phyloP scores from a whole-genome alignment of 2,113 vertebrate genomes.

The Strix aluco region DNA sequence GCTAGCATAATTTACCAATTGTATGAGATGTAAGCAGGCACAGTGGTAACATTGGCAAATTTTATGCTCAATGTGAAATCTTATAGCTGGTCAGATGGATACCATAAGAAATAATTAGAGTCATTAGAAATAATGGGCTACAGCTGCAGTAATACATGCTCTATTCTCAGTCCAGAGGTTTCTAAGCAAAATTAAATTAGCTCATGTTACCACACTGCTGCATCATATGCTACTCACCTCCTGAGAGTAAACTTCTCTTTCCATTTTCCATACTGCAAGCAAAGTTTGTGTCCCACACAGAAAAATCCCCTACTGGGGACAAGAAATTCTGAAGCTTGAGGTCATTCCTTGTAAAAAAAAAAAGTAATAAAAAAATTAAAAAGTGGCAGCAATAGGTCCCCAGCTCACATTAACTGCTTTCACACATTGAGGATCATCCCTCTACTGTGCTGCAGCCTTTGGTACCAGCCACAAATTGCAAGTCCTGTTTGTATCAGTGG shows the following conservation, averaged over 20 bases:
- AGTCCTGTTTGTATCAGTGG: neutral
- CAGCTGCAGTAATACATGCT: constrained; percentile 54
- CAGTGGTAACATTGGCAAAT: constrained; percentile 49
- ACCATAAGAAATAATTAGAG: constrained; percentile 66
- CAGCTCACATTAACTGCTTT: neutral
- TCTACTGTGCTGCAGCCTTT: neutral
- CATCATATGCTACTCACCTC: constrained; percentile 21
- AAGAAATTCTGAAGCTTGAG: neutral
- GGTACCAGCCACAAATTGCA: neutral
- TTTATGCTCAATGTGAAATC: constrained; percentile 56
- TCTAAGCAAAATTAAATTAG: constrained; percentile 60
- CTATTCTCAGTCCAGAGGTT: constrained; percentile 43
- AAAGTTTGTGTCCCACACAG: neutral
- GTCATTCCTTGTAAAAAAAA: neutral
- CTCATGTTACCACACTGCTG: constrained; percentile 22
- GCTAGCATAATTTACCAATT: constrained; percentile 52
- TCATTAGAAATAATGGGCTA: constrained; percentile 62
- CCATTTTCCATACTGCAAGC: neutral
- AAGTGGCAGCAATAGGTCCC: neutral
- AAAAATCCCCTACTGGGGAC: neutral
- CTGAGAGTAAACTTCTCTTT: neutral
- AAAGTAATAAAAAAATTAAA: neutral
- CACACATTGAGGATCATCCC: neutral
- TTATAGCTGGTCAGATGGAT: constrained; percentile 63
- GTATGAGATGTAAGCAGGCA: constrained; percentile 25